These are phyloP conservation scores for Dynastes maya DNA, from an alignment of 2,888 invertebrate genomes.

Conservation along the genomic window DNA sequence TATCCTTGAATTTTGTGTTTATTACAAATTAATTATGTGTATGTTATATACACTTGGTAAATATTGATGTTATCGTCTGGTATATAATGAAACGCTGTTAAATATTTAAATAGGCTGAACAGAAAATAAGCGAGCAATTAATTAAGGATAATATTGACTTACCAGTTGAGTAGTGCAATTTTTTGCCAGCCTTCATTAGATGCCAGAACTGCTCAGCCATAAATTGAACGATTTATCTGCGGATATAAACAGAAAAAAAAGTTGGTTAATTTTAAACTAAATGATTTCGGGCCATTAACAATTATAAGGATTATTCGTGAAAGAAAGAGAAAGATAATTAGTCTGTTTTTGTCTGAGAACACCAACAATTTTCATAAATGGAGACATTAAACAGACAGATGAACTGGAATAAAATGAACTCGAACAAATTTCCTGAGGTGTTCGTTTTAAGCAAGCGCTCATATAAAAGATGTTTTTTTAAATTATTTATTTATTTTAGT, in stretches of 20 bases:
- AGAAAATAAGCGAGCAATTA: neutral
- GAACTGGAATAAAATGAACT: no score
- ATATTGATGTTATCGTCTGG: neutral
- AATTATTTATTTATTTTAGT: no score
- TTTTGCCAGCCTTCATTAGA: neutral
- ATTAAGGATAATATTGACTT: neutral
- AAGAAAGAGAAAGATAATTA: neutral
- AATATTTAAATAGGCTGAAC: neutral
- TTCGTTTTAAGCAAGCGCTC: no score
- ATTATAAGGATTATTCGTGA: neutral
- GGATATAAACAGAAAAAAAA: neutral
- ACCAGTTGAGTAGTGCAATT: neutral
- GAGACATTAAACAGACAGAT: no score
- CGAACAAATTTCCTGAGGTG: no score
- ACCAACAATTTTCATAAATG: no score
- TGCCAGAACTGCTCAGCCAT: constrained; percentile 15
- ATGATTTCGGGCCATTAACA: neutral
- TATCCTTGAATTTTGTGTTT: constrained; percentile 5
- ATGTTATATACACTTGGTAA: neutral
- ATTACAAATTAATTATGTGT: neutral
- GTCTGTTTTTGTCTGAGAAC: neutral
- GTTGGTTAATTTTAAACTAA: neutral
- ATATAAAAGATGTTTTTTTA: no score
- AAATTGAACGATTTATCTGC: constrained; percentile 1
- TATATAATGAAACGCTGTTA: neutral